Base-by-base conservation (phyloP, 2,888 invertebrate species). In the Pedicia rivosa region DNA sequence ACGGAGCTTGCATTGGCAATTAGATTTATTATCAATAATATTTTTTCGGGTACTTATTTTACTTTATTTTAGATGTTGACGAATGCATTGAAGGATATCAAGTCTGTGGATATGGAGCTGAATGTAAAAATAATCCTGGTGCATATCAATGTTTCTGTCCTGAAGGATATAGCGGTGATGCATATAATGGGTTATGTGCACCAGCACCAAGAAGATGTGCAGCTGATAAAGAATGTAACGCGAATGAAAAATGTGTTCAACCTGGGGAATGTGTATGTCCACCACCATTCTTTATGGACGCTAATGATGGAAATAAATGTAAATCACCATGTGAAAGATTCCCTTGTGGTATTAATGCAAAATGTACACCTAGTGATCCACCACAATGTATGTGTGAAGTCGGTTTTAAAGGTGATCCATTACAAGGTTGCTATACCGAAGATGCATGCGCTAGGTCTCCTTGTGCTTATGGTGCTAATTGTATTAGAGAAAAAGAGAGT, bases 271-370 rank as follows among this genome's bases (percentile, higher is more conserved):
- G 91, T 52, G 72, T 88, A 13, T 91, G 91, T 53, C 84, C 86
- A 19, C 87, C 88, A 13, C 91, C 91, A 1, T 91, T 78, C 62
- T 88, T 84, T 57, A 71, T 79, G 20, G 90, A 91, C 54, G 72
- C 78, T 8, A 67, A 70, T 14, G 84, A 88, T 52, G 77, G 75
- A 24, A 83, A 84, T 54, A 78, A 79, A 54, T 91, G 91, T 55
- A 88, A 88, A 63, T 90, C 82, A 65, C 90, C 90, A 6, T 91
- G 90, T 55, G 87, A 91, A 57, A 70, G 88, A 42, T 87, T 81
- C 55, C 77, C 79, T 7, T 91, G 91, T 49, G 90, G 91, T 22
- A 78, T 88, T 34, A 88, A 90, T 54, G 80, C 88, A 4, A 82
- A 82, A 60, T 91, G 90, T 55, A 83, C 83, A 2, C 83, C 87